These are phyloP conservation scores for Ginglymostoma cirratum DNA, from an alignment of 2,113 vertebrate species.

Conservation along the genomic window DNA sequence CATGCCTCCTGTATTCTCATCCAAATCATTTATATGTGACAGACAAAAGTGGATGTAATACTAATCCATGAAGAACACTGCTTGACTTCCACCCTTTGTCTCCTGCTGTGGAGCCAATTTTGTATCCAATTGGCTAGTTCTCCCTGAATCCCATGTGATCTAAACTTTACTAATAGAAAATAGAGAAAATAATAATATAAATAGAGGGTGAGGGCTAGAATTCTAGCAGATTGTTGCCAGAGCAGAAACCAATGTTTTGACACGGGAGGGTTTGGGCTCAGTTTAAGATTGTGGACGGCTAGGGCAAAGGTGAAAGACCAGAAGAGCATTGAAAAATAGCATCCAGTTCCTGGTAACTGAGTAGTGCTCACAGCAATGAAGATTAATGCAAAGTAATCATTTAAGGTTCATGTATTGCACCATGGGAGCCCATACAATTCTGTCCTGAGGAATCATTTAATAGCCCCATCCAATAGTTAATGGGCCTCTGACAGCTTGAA, in stretches of 20 bases:
- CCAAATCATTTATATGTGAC: too few species aligned
- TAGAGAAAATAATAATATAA: too few species aligned
- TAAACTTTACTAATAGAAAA: too few species aligned
- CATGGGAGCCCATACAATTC: neutral
- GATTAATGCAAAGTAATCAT: constrained; percentile 18
- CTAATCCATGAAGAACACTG: too few species aligned
- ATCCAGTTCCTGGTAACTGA: neutral
- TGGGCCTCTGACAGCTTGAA: constrained; percentile 23
- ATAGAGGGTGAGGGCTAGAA: neutral
- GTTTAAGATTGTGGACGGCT: neutral
- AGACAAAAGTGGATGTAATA: too few species aligned
- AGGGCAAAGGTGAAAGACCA: neutral
- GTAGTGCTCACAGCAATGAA: neutral
- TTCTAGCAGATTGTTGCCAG: neutral
- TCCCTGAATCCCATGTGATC: too few species aligned
- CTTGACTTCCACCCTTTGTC: too few species aligned
- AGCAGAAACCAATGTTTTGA: neutral
- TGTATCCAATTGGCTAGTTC: too few species aligned
- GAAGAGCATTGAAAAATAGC: neutral
- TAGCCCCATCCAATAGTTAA: constrained; percentile 10
- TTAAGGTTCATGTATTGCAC: neutral
- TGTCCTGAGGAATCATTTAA: neutral
- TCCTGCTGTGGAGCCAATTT: too few species aligned
- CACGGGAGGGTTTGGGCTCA: neutral
- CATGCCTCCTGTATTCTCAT: too few species aligned